These are phyloP conservation scores for Bedellia somnulentella DNA, from an alignment of 2,888 invertebrate species.

Conservation along the genomic window DNA sequence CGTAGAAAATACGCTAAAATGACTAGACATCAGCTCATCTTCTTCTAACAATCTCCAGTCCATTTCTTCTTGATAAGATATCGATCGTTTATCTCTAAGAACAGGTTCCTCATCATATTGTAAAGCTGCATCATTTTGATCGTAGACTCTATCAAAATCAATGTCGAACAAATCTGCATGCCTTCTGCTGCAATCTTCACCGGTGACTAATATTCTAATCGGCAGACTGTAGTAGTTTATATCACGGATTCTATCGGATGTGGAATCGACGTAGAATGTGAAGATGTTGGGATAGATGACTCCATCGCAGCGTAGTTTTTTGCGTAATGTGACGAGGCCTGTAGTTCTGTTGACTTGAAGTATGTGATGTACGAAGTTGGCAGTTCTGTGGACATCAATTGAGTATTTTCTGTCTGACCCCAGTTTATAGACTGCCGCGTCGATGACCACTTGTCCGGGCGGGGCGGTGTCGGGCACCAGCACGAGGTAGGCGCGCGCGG, in stretches of 20 bases:
- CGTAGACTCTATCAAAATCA: constrained; percentile 60
- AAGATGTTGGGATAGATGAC: constrained; percentile 82
- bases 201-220: constrained; percentile 73
- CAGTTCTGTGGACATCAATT: constrained; percentile 79
- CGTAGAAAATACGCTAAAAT: constrained; percentile 46
- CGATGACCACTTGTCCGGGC: constrained; percentile 71
- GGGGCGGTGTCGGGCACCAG: constrained; percentile 61
- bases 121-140: constrained; percentile 44
- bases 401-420: constrained; percentile 79
- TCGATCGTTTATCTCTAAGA: constrained; percentile 37
- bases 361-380: constrained; percentile 78
- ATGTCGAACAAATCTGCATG: constrained; percentile 64
- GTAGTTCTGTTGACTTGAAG: constrained; percentile 73
- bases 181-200: constrained; percentile 68
- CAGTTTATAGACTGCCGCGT: constrained; percentile 78
- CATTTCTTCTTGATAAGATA: constrained; percentile 23
- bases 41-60: constrained; percentile 52
- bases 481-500: constrained; percentile 54
- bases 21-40: constrained; percentile 47
- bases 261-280: constrained; percentile 85
- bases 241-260: constrained; percentile 74
- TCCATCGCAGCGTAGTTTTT: constrained; percentile 76
- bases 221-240: constrained; percentile 84
- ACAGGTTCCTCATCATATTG: constrained; percentile 41
- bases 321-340: constrained; percentile 74